phyloP scores from a whole-genome alignment of 2,888 invertebrate species.

The Axea sp. region DNA sequence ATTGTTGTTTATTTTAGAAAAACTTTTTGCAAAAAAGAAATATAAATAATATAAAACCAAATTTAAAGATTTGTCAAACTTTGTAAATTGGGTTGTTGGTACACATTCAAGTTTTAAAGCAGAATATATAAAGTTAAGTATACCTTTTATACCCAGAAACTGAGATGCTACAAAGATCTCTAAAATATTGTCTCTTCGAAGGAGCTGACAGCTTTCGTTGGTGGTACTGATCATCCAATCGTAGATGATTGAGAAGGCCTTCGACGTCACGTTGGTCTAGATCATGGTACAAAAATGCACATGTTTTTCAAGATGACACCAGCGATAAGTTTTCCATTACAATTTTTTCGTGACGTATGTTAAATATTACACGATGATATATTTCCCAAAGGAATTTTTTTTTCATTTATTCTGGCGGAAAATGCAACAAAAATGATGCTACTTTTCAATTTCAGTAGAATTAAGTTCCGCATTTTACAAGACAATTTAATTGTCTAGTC shows the following conservation, averaged over 20 bases:
- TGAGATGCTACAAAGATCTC: conserved; percentile 87
- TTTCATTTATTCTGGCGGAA: no score
- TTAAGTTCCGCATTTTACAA: neutral
- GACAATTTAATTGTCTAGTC: conserved; percentile 8
- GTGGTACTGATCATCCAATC: conserved; percentile 89
- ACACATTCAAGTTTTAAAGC: no score
- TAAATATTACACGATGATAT: conserved; percentile 23
- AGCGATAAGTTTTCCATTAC: conserved; percentile 13
- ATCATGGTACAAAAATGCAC: conserved; percentile 57
- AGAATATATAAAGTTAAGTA: neutral
- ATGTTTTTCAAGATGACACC: conserved; percentile 29
- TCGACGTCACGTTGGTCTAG: conserved; percentile 78
- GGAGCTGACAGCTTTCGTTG: conserved; percentile 83
- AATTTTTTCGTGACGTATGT: conserved; percentile 10
- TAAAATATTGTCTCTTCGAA: conserved; percentile 86
- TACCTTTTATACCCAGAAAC: conserved; percentile 85
- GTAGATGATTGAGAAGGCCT: conserved; percentile 86
- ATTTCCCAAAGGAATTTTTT: conserved; percentile 23
- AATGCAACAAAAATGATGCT: no score
- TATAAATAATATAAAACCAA: no score
- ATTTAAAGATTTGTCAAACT: no score
- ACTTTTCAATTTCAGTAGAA: no score
- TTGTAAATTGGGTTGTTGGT: no score
- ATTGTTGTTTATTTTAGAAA: no score
- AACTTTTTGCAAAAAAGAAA: no score